These are phyloP conservation scores for Drosophila mayaguana DNA, from an alignment of 2,888 invertebrate genomes.

Conservation along the genomic window DNA sequence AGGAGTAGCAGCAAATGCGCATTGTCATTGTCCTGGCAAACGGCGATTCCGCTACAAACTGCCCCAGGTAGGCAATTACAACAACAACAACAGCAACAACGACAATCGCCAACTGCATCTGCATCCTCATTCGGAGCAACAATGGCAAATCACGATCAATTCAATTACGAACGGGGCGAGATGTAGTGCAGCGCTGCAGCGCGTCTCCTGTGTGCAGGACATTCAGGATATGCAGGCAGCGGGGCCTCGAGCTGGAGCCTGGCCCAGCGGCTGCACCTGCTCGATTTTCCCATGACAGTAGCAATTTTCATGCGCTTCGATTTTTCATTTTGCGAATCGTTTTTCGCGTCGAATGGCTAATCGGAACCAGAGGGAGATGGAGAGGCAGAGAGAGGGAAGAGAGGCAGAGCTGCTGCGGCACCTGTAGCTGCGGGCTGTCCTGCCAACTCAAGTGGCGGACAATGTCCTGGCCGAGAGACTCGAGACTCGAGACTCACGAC, in stretches of 20 bases:
- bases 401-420: conserved; percentile 17
- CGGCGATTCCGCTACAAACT: conserved; percentile 63
- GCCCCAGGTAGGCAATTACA: conserved; percentile 44
- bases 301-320: conserved; percentile 5
- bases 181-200: conserved; percentile 47
- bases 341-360: conserved; percentile 47
- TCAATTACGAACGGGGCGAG: conserved; percentile 70
- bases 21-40: conserved; percentile 70
- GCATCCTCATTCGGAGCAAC: conserved; percentile 47
- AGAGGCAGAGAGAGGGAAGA: conserved; percentile 1
- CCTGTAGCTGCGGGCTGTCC: conserved; percentile 44
- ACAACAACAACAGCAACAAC: conserved; percentile 2
- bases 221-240: conserved; percentile 27
- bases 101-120: conserved; percentile 43
- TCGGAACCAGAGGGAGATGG: conserved; percentile 3
- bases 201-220: conserved; percentile 42
- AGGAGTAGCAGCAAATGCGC: conserved; percentile 63
- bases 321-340: conserved; percentile 18
- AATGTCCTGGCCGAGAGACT: conserved; percentile 43
- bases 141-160: conserved; percentile 82
- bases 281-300: conserved; percentile 77
- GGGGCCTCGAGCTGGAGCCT: conserved; percentile 27
- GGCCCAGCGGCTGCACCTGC: conserved; percentile 72
- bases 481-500: background rate
- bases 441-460: conserved; percentile 58